phyloP scores from a whole-genome alignment of 1,140 invertebrate species.

The Coenobita brevimanus region DNA sequence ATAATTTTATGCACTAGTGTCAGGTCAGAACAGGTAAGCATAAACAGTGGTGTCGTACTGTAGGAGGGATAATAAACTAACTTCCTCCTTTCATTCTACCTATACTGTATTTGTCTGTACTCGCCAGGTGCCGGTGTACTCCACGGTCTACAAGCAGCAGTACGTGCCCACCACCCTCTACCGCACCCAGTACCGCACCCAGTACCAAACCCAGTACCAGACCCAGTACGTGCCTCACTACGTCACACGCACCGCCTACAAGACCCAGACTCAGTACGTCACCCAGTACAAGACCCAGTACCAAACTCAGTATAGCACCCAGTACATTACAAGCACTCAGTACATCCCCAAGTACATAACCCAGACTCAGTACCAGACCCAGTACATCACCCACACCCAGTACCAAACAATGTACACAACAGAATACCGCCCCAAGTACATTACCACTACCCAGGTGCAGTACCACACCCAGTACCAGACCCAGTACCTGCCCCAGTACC shows the following conservation, averaged over 20 bases:
- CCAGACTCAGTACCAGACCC: constrained; percentile 3
- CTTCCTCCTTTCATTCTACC: too few species aligned
- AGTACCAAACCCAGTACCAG: not conserved
- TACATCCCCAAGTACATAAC: constrained; percentile 36
- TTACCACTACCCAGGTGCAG: not conserved
- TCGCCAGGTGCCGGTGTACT: constrained; percentile 17
- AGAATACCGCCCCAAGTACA: not conserved
- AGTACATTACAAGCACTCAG: constrained; percentile 21
- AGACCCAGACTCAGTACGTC: not conserved
- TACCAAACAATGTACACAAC: not conserved
- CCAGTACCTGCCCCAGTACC: constrained; percentile 19
- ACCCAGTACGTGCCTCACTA: constrained; percentile 4
- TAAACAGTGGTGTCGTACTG: too few species aligned
- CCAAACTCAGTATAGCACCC: not conserved
- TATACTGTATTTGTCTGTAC: not conserved
- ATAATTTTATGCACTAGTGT: too few species aligned
- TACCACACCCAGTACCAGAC: constrained; percentile 23
- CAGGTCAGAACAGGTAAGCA: too few species aligned
- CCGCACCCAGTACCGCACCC: constrained; percentile 4
- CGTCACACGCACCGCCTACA: constrained; percentile 18
- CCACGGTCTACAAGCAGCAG: constrained; percentile 8
- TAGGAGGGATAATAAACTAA: too few species aligned
- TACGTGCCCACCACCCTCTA: constrained; percentile 23
- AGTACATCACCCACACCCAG: constrained; percentile 15
- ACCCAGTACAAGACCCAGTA: constrained; percentile 7